Evolutionary conservation across 2,888 invertebrate species (phyloP).

Genomic region (Herminia tarsipennalis): DNA sequence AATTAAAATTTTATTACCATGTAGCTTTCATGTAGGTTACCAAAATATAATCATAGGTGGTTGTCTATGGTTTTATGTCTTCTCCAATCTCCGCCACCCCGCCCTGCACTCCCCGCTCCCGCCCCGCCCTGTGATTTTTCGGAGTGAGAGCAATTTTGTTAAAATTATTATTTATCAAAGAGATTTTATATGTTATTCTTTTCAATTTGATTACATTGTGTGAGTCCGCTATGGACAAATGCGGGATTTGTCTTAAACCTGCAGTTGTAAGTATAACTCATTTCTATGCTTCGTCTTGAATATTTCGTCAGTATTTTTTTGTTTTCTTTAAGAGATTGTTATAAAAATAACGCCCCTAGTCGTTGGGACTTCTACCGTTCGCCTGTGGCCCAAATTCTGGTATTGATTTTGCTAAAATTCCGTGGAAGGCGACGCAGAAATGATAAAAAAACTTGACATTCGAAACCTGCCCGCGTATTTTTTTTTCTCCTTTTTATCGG

Average conservation of each 20-base stretch:
- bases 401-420: conserved; percentile 32
- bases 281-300: conserved; percentile 55
- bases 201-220: conserved; percentile 46
- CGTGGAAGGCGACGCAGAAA: conserved; percentile 43
- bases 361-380: conserved; percentile 35
- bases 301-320: conserved; percentile 71
- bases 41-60: not conserved
- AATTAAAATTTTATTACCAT: too few relatives aligned
- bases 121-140: conserved; percentile 70
- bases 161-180: conserved; percentile 63
- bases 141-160: conserved; percentile 53
- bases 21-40: too few relatives aligned
- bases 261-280: conserved; percentile 70
- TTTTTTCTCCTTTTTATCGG: conserved; percentile 71
- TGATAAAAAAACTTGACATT: conserved; percentile 72
- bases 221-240: conserved; percentile 74
- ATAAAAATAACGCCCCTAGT: conserved; percentile 70
- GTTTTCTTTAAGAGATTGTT: conserved; percentile 78
- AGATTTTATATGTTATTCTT: conserved; percentile 64
- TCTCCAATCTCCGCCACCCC: conserved; percentile 44
- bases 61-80: conserved; percentile 44
- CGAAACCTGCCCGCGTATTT: conserved; percentile 83
- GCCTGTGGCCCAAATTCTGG: conserved; percentile 19
- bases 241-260: conserved; percentile 79
- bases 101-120: conserved; percentile 54